phyloP scores from a whole-genome alignment of 64 coral and sea anemone species.

The Catalaphyllia jardinei region DNA sequence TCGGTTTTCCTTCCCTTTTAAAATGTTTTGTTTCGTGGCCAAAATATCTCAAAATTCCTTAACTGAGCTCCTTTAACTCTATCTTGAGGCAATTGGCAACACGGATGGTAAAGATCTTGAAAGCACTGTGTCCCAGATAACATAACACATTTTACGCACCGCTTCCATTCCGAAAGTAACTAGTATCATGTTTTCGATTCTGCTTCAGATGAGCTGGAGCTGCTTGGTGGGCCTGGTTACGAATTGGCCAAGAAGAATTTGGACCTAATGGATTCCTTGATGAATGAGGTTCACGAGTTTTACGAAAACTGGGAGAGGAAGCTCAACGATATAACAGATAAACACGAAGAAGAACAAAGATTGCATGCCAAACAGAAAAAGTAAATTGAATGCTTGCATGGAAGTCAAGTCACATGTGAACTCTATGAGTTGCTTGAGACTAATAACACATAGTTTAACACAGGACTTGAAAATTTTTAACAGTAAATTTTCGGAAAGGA shows the following conservation, averaged over 20 bases:
- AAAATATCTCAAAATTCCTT: no score
- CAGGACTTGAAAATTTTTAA: no score
- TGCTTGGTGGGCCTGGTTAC: conserved; percentile 76
- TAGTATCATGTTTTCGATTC: not conserved
- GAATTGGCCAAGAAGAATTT: conserved; percentile 90
- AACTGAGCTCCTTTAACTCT: no score
- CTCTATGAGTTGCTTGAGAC: not conserved
- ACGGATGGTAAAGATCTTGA: no score
- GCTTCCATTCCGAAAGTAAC: not conserved
- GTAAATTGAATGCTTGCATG: not conserved
- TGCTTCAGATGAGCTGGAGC: conserved; percentile 83
- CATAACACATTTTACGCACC: no score
- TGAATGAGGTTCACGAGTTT: conserved; percentile 90
- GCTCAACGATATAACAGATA: conserved; percentile 71
- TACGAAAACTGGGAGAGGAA: conserved; percentile 82
- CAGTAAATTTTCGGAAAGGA: no score
- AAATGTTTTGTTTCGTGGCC: no score
- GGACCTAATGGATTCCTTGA: conserved; percentile 89
- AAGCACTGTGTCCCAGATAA: no score
- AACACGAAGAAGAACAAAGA: conserved; percentile 82
- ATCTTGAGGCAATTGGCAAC: no score
- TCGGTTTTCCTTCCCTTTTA: no score
- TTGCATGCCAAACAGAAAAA: conserved; percentile 50
- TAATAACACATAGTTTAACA: no score
- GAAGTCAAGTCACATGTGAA: not conserved